These are phyloP conservation scores for Columba livia DNA, from an alignment of 2,113 vertebrate species.

Conservation along the genomic window DNA sequence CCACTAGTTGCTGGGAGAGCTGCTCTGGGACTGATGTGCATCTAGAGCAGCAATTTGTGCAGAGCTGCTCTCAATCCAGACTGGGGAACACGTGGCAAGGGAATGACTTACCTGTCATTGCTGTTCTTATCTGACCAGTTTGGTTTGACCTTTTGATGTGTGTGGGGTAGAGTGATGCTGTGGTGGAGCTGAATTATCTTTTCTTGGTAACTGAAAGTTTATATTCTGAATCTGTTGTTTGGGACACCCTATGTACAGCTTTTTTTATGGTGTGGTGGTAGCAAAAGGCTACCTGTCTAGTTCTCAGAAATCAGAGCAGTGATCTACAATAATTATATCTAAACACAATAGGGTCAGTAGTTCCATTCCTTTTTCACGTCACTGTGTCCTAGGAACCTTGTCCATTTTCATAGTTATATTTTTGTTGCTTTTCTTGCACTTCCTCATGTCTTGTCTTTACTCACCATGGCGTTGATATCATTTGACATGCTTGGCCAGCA, in stretches of 20 bases:
- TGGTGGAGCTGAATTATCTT: neutral
- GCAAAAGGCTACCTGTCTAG: neutral
- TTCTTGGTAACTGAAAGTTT: neutral
- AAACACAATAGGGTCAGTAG: neutral
- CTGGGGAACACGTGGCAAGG: neutral
- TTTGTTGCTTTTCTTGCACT: neutral
- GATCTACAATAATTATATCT: neutral
- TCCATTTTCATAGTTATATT: neutral
- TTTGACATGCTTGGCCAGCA: neutral
- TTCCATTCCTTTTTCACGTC: neutral
- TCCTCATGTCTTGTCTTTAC: neutral
- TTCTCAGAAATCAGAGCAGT: neutral
- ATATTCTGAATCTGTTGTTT: neutral
- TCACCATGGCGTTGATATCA: rapidly evolving
- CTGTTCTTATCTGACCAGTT: neutral
- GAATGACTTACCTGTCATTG: neutral
- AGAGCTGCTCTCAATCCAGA: neutral
- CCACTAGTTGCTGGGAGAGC: neutral
- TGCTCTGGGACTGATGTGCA: neutral
- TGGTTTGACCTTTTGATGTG: neutral
- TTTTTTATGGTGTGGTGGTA: neutral
- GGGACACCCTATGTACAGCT: neutral
- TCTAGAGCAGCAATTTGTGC: neutral
- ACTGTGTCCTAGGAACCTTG: neutral
- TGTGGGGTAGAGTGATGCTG: neutral